Evolutionary conservation across 2,113 vertebrate genomes (phyloP), one percentile per base, ranked within the genome.

Genomic region (Cephalopterus ornatus): DNA sequence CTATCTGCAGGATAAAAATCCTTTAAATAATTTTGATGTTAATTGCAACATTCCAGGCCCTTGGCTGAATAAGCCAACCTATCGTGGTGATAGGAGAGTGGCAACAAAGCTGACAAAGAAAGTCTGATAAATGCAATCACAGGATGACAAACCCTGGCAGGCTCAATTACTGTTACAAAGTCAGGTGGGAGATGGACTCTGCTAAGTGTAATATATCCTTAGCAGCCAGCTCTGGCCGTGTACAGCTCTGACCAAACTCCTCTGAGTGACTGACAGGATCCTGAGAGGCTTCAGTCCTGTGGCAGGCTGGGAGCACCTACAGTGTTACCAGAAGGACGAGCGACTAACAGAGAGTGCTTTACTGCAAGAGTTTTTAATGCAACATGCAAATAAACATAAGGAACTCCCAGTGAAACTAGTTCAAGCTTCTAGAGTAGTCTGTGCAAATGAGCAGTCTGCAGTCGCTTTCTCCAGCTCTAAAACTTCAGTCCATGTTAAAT

Each of bases 91-190:
- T 32, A 44, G 89, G 91, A 7, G 15, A 96, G 70, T 20, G 55
- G 91, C 88, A 92, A 89, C 86, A 65, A 76, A 82, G 81, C 92
- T 80, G 97, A 89, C 86, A 92, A 70, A 76, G 84, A 53, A 81
- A 59, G 68, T 70, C 90, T 68, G 86, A 94, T 78, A 94, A 97
- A 89, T n/a, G 86, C 89, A 91, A 67, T 95, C 77, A 76, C 42
- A 52, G 93, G 74, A 89, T 89, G 97, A 92, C 94, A 93, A 89
- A 85, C 23, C 19, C 50, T 79, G 86, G 97, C 94, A 95, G 91
- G 87, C 95, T 92, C 93, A 92, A 94, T 94, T 95, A 95, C 2
- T 0, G 56, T 3, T 82, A 70, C 62, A 59, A 63, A 95, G 67
- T 58, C 80, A 85, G 80, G 9, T 42, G 76, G 73, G 85, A 97